These are phyloP conservation scores for Candoia aspera DNA, from an alignment of 2,113 vertebrate species.

Conservation along the genomic window DNA sequence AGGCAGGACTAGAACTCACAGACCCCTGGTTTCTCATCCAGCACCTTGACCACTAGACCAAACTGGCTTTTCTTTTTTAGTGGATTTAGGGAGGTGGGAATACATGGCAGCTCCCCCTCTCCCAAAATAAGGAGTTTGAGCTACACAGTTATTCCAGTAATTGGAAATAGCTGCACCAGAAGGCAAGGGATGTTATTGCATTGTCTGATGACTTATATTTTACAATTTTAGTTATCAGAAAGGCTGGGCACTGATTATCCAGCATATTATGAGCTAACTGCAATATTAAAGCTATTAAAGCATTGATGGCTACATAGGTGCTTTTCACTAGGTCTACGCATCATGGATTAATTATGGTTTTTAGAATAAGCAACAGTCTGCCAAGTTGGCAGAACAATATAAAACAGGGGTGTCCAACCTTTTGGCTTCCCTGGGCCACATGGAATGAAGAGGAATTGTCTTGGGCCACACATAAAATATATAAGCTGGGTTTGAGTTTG, in stretches of 20 bases:
- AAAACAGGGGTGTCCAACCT: too few relatives aligned
- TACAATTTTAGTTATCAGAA: not conserved
- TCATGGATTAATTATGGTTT: not conserved
- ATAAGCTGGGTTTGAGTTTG: too few relatives aligned
- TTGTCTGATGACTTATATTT: not conserved
- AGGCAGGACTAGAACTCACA: too few relatives aligned
- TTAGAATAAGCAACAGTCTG: not conserved
- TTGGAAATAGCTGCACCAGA: not conserved
- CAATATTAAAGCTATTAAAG: not conserved
- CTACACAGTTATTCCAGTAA: not conserved
- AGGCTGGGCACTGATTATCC: not conserved
- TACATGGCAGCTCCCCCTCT: not conserved
- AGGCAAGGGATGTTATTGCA: not conserved
- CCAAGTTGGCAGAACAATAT: not conserved
- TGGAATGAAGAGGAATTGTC: too few relatives aligned
- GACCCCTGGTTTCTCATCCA: too few relatives aligned
- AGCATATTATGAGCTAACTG: not conserved
- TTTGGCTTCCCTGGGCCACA: too few relatives aligned
- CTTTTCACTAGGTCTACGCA: not conserved
- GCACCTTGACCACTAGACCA: too few relatives aligned
- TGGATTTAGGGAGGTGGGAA: not conserved
- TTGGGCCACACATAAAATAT: too few relatives aligned
- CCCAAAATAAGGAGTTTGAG: not conserved
- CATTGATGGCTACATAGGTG: not conserved
- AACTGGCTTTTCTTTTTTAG: too few relatives aligned